A percentile compares a stretch with the other conserved stretches of the same genome.
phyloP scores from a whole-genome alignment of 2,113 vertebrate genomes.

The Centropristis striata region DNA sequence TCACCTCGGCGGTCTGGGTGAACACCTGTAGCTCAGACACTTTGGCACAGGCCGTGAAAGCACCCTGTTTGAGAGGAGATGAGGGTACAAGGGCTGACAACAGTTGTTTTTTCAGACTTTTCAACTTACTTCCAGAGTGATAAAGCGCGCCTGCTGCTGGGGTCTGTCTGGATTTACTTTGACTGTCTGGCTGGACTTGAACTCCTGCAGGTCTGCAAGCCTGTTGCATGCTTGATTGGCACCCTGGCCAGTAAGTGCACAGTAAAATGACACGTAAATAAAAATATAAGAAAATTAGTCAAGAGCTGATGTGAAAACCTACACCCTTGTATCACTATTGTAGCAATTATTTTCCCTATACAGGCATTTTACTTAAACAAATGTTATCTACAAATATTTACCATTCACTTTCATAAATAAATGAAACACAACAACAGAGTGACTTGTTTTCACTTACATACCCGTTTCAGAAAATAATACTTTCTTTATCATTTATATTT shows the following conservation, averaged over 20 bases:
- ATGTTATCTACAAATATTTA: neutral
- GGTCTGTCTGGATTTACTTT: conserved; percentile 94
- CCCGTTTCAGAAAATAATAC: neutral
- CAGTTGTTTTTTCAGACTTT: neutral
- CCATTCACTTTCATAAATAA: neutral
- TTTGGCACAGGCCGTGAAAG: conserved; percentile 84
- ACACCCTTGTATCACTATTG: neutral
- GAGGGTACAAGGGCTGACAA: conserved; percentile 29
- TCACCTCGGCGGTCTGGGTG: conserved; percentile 85
- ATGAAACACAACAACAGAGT: neutral
- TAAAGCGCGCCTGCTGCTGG: conserved; percentile 89
- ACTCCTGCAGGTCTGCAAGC: conserved; percentile 84
- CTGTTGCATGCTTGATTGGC: conserved; percentile 83
- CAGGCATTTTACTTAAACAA: neutral
- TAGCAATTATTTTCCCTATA: neutral
- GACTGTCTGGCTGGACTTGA: conserved; percentile 86
- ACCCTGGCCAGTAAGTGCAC: conserved; percentile 81
- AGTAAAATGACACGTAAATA: conserved; percentile 13
- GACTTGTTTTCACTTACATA: neutral
- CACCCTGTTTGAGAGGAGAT: conserved; percentile 83
- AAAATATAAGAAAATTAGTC: conserved; percentile 15
- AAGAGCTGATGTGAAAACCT: neutral
- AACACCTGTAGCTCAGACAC: conserved; percentile 87
- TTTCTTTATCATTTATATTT: no score
- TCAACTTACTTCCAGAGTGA: conserved; percentile 90